phyloP scores from a whole-genome alignment of 2,888 invertebrate genomes.

The Drosophila yooni region DNA sequence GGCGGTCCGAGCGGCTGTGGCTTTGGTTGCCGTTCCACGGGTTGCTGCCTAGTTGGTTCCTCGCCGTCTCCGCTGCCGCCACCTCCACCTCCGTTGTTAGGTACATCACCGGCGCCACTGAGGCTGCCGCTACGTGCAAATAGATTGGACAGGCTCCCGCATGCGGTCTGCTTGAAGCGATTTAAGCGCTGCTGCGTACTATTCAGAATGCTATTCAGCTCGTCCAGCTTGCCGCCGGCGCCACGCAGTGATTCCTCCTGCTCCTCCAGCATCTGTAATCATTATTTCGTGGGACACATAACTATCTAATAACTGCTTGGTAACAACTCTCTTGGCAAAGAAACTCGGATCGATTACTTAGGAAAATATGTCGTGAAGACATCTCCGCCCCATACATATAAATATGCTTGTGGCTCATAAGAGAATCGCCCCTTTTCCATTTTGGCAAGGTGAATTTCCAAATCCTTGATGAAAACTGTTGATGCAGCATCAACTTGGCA shows the following conservation, averaged over 20 bases:
- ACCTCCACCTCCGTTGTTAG: constrained; percentile 79
- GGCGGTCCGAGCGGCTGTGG: constrained; percentile 87
- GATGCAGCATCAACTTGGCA: neutral
- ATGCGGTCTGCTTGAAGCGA: constrained; percentile 90
- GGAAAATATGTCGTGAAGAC: neutral
- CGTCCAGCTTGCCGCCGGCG: constrained; percentile 90
- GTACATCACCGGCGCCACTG: constrained; percentile 51
- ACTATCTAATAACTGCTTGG: neutral
- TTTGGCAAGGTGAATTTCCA: neutral
- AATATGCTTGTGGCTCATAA: neutral
- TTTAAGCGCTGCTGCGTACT: constrained; percentile 94
- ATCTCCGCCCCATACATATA: neutral
- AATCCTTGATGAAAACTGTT: neutral
- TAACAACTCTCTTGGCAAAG: neutral
- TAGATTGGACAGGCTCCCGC: constrained; percentile 90
- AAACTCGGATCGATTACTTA: neutral
- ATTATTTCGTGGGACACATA: neutral
- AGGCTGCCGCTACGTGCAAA: constrained; percentile 82
- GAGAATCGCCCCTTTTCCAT: neutral
- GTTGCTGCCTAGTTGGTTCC: constrained; percentile 12
- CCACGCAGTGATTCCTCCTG: constrained; percentile 88
- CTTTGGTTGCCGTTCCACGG: constrained; percentile 74
- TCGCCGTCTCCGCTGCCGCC: neutral
- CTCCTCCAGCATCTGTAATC: constrained; percentile 87
- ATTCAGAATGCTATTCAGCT: constrained; percentile 91